phyloP scores from a whole-genome alignment of 2,797 vertebrate species.

The Linurgus olivaceus region DNA sequence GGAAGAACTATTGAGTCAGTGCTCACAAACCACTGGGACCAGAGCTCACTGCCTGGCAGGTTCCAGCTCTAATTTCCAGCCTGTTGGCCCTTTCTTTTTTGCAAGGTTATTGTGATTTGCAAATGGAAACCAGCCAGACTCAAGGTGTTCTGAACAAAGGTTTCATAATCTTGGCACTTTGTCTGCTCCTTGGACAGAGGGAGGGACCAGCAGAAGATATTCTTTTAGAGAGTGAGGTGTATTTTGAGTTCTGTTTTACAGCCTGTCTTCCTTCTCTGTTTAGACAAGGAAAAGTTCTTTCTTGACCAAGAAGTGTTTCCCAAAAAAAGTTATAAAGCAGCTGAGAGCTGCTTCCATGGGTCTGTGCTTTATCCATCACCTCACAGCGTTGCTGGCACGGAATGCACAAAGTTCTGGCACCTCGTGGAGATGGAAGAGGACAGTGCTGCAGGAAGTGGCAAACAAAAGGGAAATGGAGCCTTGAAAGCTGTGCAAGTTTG shows the following conservation, averaged over 20 bases:
- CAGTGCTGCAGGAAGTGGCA: not conserved
- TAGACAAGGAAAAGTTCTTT: not conserved
- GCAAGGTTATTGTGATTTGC: not conserved
- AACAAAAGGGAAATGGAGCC: not conserved
- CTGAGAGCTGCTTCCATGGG: not conserved
- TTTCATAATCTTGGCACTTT: not conserved
- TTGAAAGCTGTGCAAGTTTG: fast-evolving
- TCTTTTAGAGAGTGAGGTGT: not conserved
- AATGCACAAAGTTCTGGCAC: not conserved
- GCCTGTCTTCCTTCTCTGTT: not conserved
- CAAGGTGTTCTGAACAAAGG: not conserved
- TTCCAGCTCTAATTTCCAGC: not conserved
- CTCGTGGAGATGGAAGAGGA: fast-evolving
- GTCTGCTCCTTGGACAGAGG: not conserved
- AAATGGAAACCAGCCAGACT: not conserved
- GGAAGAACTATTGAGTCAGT: not conserved
- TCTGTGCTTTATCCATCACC: not conserved
- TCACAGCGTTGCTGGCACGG: fast-evolving
- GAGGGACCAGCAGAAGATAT: not conserved
- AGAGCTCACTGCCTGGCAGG: not conserved
- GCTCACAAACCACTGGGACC: not conserved
- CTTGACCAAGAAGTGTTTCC: not conserved
- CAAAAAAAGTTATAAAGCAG: not conserved
- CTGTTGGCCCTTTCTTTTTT: not conserved
- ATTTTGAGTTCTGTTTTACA: not conserved